phyloP scores from a whole-genome alignment of 1,140 invertebrate genomes.

The Listronotus oregonensis region DNA sequence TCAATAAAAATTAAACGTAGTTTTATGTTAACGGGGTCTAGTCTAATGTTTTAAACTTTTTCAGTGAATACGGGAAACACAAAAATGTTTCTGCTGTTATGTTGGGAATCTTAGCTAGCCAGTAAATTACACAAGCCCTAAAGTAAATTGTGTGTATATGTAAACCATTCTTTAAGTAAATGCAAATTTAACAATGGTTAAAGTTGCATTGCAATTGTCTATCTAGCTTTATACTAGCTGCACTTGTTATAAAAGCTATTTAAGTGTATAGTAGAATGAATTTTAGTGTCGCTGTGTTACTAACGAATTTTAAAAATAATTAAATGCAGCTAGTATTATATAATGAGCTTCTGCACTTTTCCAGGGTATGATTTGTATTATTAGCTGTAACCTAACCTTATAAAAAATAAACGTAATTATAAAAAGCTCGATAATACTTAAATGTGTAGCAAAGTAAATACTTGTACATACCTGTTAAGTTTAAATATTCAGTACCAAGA shows the following conservation, averaged over 20 bases:
- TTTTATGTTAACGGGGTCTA: no score
- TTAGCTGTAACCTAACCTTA: not conserved
- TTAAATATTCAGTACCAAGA: slow-evolving; percentile 32
- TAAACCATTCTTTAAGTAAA: slow-evolving; percentile 41
- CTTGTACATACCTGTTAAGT: slow-evolving; percentile 32
- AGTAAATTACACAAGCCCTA: not conserved
- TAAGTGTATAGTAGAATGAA: not conserved
- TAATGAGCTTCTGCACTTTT: slow-evolving; percentile 34
- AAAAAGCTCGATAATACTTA: slow-evolving; percentile 9
- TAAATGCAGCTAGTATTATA: slow-evolving; percentile 21
- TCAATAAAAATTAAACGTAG: no score
- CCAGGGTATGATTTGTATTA: slow-evolving; percentile 33
- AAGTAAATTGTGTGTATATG: slow-evolving; percentile 58
- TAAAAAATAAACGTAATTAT: slow-evolving; percentile 1
- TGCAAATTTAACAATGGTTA: not conserved
- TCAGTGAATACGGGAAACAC: no score
- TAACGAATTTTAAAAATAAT: not conserved
- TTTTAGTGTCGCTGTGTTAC: not conserved
- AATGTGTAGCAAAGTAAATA: slow-evolving; percentile 24
- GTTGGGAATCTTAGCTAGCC: not conserved
- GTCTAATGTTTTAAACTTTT: no score
- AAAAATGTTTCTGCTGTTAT: no score
- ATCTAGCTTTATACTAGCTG: slow-evolving; percentile 22
- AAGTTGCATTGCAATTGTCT: slow-evolving; percentile 1
- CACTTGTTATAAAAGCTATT: slow-evolving; percentile 4